Percentiles rank a stretch among this genome's conserved stretches.
Conservation (phyloP, 1,140 invertebrate genomes). For the Diuraphis noxia region DNA sequence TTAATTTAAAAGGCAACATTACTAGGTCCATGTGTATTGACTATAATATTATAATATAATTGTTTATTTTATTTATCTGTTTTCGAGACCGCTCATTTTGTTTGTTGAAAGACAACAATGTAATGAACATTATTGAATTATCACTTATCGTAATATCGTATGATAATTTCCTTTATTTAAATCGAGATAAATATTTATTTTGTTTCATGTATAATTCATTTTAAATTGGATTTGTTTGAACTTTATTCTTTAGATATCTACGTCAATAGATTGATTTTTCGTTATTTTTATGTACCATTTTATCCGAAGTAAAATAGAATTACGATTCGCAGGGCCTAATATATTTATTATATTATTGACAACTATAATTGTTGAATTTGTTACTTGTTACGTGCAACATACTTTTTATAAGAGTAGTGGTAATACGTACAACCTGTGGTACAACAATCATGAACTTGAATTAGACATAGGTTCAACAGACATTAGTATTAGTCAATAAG, state of each 20-base stretch:
- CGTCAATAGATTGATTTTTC: neutral
- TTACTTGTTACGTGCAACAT: neutral
- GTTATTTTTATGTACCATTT: neutral
- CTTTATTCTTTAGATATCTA: too few species aligned
- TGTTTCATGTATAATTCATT: neutral
- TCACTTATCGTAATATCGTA: neutral
- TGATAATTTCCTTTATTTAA: neutral
- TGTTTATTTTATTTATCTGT: neutral
- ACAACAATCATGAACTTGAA: slow-evolving; percentile 26
- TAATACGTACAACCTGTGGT: too few species aligned
- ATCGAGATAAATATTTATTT: neutral
- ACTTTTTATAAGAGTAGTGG: slow-evolving; percentile 14
- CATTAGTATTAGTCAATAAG: slow-evolving; percentile 26
- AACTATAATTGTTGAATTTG: neutral
- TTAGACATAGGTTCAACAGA: neutral
- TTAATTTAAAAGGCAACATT: neutral
- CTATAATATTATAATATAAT: neutral
- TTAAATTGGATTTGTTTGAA: neutral
- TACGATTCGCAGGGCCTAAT: neutral
- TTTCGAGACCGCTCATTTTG: neutral
- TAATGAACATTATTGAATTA: neutral
- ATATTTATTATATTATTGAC: neutral
- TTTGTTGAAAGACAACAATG: neutral
- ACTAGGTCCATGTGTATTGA: neutral
- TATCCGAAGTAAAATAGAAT: neutral